Evolutionary conservation across 2,797 vertebrate genomes (phyloP), one percentile per base, ranked within the genome.

Genomic region (Propithecus deckenii): DNA sequence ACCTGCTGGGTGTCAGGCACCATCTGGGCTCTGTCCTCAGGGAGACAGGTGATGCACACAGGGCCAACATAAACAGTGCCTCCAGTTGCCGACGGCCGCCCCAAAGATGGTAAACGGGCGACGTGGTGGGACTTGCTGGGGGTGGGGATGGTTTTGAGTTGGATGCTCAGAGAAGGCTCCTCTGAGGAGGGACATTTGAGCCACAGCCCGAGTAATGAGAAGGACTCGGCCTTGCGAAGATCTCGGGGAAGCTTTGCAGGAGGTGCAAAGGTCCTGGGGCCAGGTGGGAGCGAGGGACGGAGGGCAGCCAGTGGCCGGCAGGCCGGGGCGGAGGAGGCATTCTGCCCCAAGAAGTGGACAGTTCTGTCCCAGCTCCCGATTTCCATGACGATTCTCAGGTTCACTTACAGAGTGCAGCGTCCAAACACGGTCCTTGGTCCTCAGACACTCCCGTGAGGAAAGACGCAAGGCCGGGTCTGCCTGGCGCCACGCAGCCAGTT

Each of bases 21-120:
- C 46, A 20, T 25, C n/a, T 7, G 28, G 35, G 18, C 28, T 72
- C 85, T 43, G 59, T 38, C 90, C 8, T 35, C 2, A 0, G 25
- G 35, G 46, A 76, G 28, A 43, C 1, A 4, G 63, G 72, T 41
- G 0, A 41, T 30, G 3, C 23, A 43, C 69, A 35, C 1, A 2
- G 38, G 41, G 17, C 59, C 52, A 9, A 0, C 50, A 4, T 4
- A 20, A 1, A 1, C 0, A 1, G 0, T 3, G 23, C 11, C 30
- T 23, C 7, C 3, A 1, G 41, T 48, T 22, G 5, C 69, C 41
- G 30, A 89, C 4, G 23, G 17, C 46, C 8, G 30, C 13, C 7
- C 23, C 32, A 1, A 32, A 75, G 52, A 17, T 11, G 32, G 3
- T 28, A 11, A 38, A 14, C 0, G 14, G 8, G 30, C 5, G 55